Base-by-base conservation (phyloP, 2,888 invertebrate genomes). In the Campoletis raptor region DNA sequence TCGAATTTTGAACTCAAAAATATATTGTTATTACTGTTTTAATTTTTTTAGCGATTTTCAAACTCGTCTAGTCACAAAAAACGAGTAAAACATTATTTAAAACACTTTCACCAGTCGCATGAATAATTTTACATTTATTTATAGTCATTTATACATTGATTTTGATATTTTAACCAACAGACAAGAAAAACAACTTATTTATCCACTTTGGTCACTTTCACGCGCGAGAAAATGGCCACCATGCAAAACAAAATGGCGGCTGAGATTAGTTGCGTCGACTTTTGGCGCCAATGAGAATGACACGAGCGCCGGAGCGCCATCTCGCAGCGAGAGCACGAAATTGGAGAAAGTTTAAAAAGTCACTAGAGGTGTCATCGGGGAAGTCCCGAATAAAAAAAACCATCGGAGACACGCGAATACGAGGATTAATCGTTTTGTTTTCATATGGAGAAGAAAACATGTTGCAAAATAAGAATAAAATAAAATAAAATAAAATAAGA, bases 261-360 rank as follows among this genome's bases (percentile, higher is more conserved):
- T 12, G n/a, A 30, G 9, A 21, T 8, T 7, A 15, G 10, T 45
- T 18, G 18, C 0, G 0, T 5, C 6, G 0, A 6, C 8, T 30
- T 61, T 30, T 61, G 30, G 61, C 61, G 30, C 61, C 24, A 30
- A 61, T 15, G 10, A 10, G 24, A 61, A 30, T 30, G 61, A 61
- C 30, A 61, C 61, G 6, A 30, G 15, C 30, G 24, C 57, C 21
- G 7, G 24, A 12, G 30, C 57, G 30, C 30, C 30, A 30, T 30
- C 61, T 61, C 30, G 30, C 15, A 30, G 30, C 15, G 61, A 61
- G 15, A 15, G 6, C 5, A 30, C 61, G 15, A 30, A 30, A 15
- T 30, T 15, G 61, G 61, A 30, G 61, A 61, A 61, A 30, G 61
- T 57, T 3, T 7, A 61, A 61, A 61, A 61, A 61, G 61, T 61